These are phyloP conservation scores for Homalodisca vitripennis DNA, from an alignment of 1,140 invertebrate species.

Conservation along the genomic window DNA sequence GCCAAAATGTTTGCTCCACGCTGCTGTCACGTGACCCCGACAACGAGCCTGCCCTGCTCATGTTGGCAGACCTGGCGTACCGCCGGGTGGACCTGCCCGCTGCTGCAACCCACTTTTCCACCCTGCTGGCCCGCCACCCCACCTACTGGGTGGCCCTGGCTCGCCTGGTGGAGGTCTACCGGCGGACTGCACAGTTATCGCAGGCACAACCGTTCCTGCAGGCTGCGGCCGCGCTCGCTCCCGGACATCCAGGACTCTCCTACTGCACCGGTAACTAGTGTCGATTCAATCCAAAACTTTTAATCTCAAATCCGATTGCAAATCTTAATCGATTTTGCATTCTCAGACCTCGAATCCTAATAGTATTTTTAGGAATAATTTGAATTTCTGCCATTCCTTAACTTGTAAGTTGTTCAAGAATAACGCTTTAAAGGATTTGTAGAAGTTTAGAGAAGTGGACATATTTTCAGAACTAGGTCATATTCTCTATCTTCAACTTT, in stretches of 20 bases:
- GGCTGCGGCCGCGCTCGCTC: constrained; percentile 57
- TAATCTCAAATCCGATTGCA: too few species aligned
- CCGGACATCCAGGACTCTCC: constrained; percentile 57
- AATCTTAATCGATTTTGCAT: too few species aligned
- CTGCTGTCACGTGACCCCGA: constrained; percentile 82
- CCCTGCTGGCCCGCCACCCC: constrained; percentile 75
- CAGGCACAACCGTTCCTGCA: constrained; percentile 75
- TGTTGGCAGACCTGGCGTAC: constrained; percentile 96
- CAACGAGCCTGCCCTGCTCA: constrained; percentile 88
- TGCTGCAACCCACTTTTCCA: constrained; percentile 88
- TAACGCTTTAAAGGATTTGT: too few species aligned
- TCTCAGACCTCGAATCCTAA: too few species aligned
- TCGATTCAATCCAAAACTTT: too few species aligned
- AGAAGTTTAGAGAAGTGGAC: too few species aligned
- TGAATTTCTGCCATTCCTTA: too few species aligned
- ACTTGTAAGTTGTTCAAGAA: too few species aligned
- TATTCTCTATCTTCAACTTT: too few species aligned
- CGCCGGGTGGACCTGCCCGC: constrained; percentile 90
- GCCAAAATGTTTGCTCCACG: constrained; percentile 81
- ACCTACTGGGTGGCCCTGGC: constrained; percentile 80
- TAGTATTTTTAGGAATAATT: too few species aligned
- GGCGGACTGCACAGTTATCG: constrained; percentile 77
- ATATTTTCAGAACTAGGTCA: too few species aligned
- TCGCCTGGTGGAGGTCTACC: constrained; percentile 76
- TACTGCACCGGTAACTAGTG: constrained; percentile 58